phyloP scores from a whole-genome alignment of 2,113 vertebrate species.

The Centrocercus urophasianus region DNA sequence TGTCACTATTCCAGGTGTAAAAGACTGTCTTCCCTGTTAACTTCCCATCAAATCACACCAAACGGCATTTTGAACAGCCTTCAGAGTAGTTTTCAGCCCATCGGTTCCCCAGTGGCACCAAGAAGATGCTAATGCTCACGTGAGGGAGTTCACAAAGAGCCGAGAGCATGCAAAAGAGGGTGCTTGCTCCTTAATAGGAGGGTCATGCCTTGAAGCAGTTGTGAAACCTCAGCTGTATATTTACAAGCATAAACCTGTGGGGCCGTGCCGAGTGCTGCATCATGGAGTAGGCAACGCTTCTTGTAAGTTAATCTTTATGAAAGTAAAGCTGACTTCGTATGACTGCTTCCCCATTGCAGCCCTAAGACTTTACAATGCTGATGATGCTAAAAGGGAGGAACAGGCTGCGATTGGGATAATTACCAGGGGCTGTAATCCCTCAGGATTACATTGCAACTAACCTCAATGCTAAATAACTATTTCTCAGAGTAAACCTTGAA shows the following conservation, averaged over 20 bases:
- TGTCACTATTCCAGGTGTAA: background rate
- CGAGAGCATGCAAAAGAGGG: background rate
- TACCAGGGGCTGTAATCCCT: background rate
- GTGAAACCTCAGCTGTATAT: rapidly evolving
- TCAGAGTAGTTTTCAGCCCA: background rate
- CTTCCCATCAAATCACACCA: rapidly evolving
- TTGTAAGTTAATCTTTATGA: background rate
- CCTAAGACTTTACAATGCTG: background rate
- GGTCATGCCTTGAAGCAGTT: background rate
- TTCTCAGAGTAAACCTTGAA: background rate
- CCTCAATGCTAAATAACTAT: background rate
- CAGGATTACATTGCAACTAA: background rate
- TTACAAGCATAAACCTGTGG: rapidly evolving
- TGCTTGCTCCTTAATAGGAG: background rate
- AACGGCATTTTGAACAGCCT: background rate
- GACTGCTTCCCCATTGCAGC: background rate
- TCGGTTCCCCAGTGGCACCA: background rate
- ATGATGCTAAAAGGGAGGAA: background rate
- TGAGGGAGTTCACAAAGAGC: background rate
- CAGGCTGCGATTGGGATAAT: background rate
- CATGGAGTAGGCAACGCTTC: background rate
- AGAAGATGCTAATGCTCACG: background rate
- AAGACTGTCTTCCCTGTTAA: background rate
- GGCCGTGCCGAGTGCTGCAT: background rate
- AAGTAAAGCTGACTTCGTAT: background rate